These are phyloP conservation scores for Lota lota DNA, from an alignment of 2,113 vertebrate species.

Conservation along the genomic window DNA sequence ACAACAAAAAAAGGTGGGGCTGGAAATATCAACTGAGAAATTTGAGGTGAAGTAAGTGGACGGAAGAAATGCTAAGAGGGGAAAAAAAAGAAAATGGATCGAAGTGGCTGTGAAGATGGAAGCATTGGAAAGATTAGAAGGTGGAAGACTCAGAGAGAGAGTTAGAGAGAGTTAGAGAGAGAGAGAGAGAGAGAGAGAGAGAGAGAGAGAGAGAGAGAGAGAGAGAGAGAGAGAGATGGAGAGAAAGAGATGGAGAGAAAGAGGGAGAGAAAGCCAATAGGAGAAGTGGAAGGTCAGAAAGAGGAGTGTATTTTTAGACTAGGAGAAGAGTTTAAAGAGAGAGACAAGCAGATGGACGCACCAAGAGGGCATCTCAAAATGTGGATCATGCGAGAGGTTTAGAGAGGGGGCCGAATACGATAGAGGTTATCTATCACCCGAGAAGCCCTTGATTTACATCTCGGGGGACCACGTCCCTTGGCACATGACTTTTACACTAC, in stretches of 20 bases:
- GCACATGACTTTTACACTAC: slow-evolving; percentile 46
- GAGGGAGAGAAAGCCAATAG: not conserved
- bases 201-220: no score
- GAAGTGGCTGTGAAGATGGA: slow-evolving; percentile 16
- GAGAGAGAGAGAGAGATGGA: not conserved
- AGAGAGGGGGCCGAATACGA: slow-evolving; percentile 32
- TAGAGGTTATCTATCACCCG: slow-evolving; percentile 52
- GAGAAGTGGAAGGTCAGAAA: not conserved
- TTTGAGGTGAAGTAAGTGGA: not conserved
- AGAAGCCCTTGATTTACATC: slow-evolving; percentile 51
- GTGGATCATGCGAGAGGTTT: slow-evolving; percentile 2
- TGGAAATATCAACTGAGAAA: no score
- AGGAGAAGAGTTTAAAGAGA: not conserved
- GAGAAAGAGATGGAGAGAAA: slow-evolving; percentile 25
- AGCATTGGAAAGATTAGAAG: slow-evolving; percentile 12
- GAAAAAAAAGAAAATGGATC: not conserved
- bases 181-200: not conserved
- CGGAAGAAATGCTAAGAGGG: not conserved
- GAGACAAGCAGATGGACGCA: slow-evolving; percentile 35
- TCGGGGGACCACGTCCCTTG: slow-evolving; percentile 16
- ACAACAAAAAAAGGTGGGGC: no score
- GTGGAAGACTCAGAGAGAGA: no score
- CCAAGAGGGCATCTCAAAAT: slow-evolving; percentile 36
- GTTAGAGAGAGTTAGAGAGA: slow-evolving; percentile 6
- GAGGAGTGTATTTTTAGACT: slow-evolving; percentile 10